Percentiles rank a stretch among this genome's conserved stretches.
phyloP scores from a whole-genome alignment of 2,797 vertebrate genomes.

The Tenualosa thibaudeaui region DNA sequence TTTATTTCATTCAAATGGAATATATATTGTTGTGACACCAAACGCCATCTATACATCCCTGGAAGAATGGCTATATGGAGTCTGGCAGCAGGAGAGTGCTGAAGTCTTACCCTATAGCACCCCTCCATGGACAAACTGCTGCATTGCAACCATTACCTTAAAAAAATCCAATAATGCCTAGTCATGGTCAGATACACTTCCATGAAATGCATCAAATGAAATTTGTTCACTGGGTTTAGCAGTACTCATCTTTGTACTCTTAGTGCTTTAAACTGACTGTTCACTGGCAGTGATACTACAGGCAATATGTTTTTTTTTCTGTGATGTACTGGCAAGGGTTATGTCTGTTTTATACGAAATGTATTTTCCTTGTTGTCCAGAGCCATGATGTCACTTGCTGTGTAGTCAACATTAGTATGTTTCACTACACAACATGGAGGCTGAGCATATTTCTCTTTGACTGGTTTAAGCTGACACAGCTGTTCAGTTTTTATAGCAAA shows the following conservation, averaged over 20 bases:
- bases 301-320: too few relatives aligned
- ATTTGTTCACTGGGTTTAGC: neutral
- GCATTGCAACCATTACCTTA: neutral
- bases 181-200: neutral
- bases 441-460: neutral
- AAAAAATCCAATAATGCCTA: slow-evolving; percentile 23
- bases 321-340: neutral
- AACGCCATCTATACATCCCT: neutral
- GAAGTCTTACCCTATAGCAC: neutral
- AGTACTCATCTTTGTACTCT: neutral
- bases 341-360: neutral
- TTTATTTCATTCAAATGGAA: too few relatives aligned
- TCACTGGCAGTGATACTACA: neutral
- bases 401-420: neutral
- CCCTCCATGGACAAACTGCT: neutral
- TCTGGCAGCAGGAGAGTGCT: neutral
- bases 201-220: neutral
- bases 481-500: neutral
- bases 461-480: slow-evolving; percentile 17
- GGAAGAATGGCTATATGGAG: neutral
- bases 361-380: neutral
- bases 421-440: neutral
- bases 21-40: too few relatives aligned
- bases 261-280: neutral
- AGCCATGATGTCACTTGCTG: neutral